Conservation (phyloP, 2,797 vertebrate species). For the Paratrypauchen microcephalus region DNA sequence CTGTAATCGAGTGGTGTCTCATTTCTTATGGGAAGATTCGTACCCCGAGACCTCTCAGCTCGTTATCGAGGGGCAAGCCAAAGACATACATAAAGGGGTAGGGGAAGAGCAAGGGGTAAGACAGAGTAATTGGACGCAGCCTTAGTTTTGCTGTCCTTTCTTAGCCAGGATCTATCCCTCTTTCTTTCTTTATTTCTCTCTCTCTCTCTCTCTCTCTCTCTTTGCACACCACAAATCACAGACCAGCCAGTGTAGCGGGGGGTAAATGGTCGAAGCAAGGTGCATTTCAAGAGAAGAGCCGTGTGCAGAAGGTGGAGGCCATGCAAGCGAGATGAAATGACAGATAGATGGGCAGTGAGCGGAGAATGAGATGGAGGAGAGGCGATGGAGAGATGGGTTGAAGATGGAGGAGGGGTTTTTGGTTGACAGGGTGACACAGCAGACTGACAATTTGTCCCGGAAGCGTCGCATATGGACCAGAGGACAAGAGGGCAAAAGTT, state of each 20-base stretch:
- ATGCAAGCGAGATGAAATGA: slow-evolving; percentile 54
- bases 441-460: slow-evolving; percentile 68
- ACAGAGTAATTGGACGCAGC: no score
- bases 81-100: no score
- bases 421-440: slow-evolving; percentile 66
- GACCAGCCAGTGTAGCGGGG: slow-evolving; percentile 3
- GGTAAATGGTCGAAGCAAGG: slow-evolving; percentile 16
- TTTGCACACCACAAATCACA: slow-evolving; percentile 50
- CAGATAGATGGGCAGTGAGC: slow-evolving; percentile 45
- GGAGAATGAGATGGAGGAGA: slow-evolving; percentile 40
- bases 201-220: slow-evolving; percentile 24
- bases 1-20: no score
- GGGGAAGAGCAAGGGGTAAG: no score
- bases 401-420: slow-evolving; percentile 26
- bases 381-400: slow-evolving; percentile 3
- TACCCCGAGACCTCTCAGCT: no score
- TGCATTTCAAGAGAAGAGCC: slow-evolving; percentile 26
- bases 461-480: slow-evolving; percentile 54
- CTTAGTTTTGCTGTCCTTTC: slow-evolving; percentile 51
- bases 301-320: slow-evolving; percentile 50
- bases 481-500: slow-evolving; percentile 16
- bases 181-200: slow-evolving; percentile 7
- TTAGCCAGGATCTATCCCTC: slow-evolving; percentile 36
- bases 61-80: no score
- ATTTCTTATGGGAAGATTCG: no score